Evolutionary conservation across 53 echinoderm and acorn worm species (phyloP).

Genomic region (Temnopleurus reevesii): DNA sequence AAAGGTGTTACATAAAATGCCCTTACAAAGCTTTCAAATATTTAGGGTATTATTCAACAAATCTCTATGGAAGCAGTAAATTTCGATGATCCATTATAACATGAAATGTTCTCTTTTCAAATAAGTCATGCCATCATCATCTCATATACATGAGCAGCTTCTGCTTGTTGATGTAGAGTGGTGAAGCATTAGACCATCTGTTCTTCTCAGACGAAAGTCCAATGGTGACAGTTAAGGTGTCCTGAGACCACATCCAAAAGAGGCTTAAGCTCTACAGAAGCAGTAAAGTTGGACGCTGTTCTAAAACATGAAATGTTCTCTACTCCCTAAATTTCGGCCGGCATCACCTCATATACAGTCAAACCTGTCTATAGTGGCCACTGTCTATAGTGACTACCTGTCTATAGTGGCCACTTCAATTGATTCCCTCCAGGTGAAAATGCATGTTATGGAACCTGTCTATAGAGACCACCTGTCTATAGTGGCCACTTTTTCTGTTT

Average conservation of each 20-base stretch:
- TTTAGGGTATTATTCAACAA: no score
- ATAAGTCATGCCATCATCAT: background rate
- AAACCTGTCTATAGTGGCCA: no score
- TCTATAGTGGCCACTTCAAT: no score
- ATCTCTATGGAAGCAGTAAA: no score
- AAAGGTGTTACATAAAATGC: background rate
- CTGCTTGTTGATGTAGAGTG: background rate
- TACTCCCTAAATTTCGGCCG: background rate
- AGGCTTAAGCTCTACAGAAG: no score
- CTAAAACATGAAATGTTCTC: background rate
- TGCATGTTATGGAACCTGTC: no score
- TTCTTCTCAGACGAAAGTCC: background rate
- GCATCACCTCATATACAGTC: background rate
- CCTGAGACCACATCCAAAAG: background rate
- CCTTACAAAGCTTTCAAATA: no score
- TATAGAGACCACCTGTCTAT: no score
- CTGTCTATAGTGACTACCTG: no score
- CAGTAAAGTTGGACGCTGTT: background rate
- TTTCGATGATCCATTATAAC: no score
- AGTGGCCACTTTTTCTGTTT: no score
- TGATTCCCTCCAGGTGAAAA: no score
- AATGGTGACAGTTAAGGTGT: background rate
- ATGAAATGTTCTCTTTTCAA: background rate
- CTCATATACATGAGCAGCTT: background rate
- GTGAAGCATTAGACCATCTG: background rate